Conservation (phyloP, 2,797 vertebrate genomes). For the Crenuchus spilurus region DNA sequence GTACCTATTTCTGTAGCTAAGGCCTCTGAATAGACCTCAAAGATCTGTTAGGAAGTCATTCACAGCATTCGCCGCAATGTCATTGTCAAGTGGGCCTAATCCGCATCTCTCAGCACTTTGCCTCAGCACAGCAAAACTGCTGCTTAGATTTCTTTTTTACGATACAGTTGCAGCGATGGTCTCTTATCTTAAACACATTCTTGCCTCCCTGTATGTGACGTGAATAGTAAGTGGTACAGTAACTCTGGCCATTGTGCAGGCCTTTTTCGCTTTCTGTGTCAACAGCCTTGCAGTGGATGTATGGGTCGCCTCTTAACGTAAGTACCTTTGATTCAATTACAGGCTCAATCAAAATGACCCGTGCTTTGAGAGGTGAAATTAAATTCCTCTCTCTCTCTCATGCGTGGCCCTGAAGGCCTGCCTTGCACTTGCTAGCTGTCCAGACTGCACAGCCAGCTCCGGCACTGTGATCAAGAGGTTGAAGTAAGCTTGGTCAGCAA, state of each 20-base stretch:
- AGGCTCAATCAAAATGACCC: slow-evolving; percentile 27
- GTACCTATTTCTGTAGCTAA: not conserved
- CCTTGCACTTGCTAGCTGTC: not conserved
- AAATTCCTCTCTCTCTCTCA: not conserved
- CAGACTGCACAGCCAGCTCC: not conserved
- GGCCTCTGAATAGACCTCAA: slow-evolving; percentile 3
- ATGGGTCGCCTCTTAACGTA: slow-evolving; percentile 20
- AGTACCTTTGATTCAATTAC: slow-evolving; percentile 41
- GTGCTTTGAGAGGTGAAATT: slow-evolving; percentile 15
- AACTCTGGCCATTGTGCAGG: not conserved
- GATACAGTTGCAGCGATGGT: slow-evolving; percentile 26
- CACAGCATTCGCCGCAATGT: slow-evolving; percentile 24
- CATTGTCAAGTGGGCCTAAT: slow-evolving; percentile 29
- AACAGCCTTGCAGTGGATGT: slow-evolving; percentile 25
- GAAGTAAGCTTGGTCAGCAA: slow-evolving; percentile 34
- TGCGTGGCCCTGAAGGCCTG: not conserved
- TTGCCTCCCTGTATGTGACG: slow-evolving; percentile 10
- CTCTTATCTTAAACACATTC: slow-evolving; percentile 41
- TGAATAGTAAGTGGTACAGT: slow-evolving; percentile 23
- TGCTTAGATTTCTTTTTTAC: slow-evolving; percentile 35
- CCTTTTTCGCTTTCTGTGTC: slow-evolving; percentile 30
- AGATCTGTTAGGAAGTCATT: slow-evolving; percentile 20
- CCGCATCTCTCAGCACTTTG: slow-evolving; percentile 43
- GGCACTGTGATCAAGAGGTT: slow-evolving; percentile 7
- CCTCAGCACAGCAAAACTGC: slow-evolving; percentile 12